Conservation (phyloP, 35 echinoderm and acorn worm species). For the Apostichopus californicus region DNA sequence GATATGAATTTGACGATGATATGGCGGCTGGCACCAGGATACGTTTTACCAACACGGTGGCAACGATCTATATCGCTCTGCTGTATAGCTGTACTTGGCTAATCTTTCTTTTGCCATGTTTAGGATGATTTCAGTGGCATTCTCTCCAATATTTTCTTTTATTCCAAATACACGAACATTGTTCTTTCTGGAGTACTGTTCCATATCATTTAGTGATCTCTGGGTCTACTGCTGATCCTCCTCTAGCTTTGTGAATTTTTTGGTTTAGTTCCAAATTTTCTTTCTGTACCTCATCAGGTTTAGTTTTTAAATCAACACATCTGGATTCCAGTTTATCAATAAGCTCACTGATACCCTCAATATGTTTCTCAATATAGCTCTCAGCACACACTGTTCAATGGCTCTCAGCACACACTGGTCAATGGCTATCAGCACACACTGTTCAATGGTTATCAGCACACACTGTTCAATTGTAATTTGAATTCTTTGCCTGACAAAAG, state of each 20-base stretch:
- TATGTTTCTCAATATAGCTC: not conserved
- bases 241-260: not conserved
- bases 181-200: not conserved
- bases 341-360: not conserved
- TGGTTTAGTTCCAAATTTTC: not conserved
- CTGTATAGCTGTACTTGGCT: not conserved
- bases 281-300: not conserved
- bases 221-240: not conserved
- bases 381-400: no score
- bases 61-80: no score
- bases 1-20: no score
- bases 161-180: not conserved
- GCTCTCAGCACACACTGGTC: no score
- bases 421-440: no score
- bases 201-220: no score
- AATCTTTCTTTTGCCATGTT: not conserved
- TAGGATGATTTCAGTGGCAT: not conserved
- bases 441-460: no score
- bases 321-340: conserved; percentile 25
- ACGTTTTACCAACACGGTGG: no score
- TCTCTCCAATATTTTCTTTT: not conserved
- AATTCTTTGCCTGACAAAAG: conserved; percentile 1
- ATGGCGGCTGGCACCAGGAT: not conserved
- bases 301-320: not conserved
- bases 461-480: not conserved